Base-by-base conservation (phyloP, 2,888 invertebrate genomes). In the Agrilus cyanescens region DNA sequence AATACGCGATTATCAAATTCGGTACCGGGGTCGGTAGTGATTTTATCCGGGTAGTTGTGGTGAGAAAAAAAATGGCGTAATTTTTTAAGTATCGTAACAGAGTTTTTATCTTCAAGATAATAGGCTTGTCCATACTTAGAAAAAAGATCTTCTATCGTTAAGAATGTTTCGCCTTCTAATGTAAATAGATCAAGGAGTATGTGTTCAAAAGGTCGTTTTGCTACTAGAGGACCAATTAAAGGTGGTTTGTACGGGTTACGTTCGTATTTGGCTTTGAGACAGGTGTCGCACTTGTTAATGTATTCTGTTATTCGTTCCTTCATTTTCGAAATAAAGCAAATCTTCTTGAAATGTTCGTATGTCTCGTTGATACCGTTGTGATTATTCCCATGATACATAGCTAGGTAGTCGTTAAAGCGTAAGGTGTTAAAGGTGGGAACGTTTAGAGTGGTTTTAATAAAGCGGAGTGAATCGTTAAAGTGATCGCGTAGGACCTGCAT, bases 211-310 rank as follows among this genome's bases (percentile, higher is more conserved):
- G n/a, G n/a, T 32, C 32, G 32, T 32, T 32, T 32, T 5, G 32
- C 32, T 12, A 13, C 30, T 30, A 20, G 41, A 16, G 14, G 31
- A 31, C 13, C n/a, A 3, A 32, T 29, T 13, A 32, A 40, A 12
- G 16, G 20, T 12, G 35, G 8, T 20, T 18, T 5, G 30, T 31
- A 32, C n/a, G 45, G 41, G 4, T 13, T 33, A 20, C 41, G 15
- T 41, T 41, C 41, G 30, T 45, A 45, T 35, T 43, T 39, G 10
- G 25, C 25, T 13, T 14, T 35, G 12, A 42, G 38, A 12, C 42
- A 43, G 18, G 29, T 36, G 18, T 43, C 45, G 15, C 39, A 46
- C 15, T 34, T 15, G 35, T 43, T 42, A 30, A 46, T 40, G 18
- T 18, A 18, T 18, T 18, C 18, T 18, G 18, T 18, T n/a, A n/a